phyloP scores from a whole-genome alignment of 1,140 invertebrate species.

The Homarus americanus region DNA sequence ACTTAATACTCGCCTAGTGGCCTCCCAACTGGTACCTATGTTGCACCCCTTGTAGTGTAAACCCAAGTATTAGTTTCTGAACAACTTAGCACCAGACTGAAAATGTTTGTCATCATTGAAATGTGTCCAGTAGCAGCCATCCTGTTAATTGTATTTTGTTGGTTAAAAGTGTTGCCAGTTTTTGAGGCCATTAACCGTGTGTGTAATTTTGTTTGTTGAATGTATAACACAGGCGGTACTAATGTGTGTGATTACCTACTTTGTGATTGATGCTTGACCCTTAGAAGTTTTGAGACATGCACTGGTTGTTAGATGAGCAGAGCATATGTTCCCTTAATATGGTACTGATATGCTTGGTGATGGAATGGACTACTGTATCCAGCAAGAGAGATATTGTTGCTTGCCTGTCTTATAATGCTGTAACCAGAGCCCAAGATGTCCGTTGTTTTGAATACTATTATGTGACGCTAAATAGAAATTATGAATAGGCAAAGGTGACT shows the following conservation, averaged over 20 bases:
- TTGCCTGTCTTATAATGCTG: conserved; percentile 53
- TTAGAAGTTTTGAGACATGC: conserved; percentile 31
- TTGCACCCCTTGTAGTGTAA: too few species aligned
- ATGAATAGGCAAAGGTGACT: neutral
- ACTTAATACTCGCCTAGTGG: too few species aligned
- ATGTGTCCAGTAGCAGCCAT: too few species aligned
- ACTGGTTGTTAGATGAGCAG: conserved; percentile 39
- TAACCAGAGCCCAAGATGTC: conserved; percentile 68
- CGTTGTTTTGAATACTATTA: conserved; percentile 44
- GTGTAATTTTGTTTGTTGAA: neutral
- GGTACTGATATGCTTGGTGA: conserved; percentile 57
- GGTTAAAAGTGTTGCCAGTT: neutral
- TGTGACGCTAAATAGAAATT: neutral
- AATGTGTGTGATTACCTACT: neutral
- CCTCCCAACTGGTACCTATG: neutral
- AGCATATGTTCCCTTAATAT: conserved; percentile 41
- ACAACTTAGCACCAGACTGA: too few species aligned
- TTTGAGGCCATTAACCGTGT: neutral
- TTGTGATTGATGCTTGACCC: conserved; percentile 28
- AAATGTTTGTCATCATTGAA: too few species aligned
- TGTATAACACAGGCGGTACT: neutral
- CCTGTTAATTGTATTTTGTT: neutral
- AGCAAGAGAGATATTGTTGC: conserved; percentile 39
- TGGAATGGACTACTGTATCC: conserved; percentile 60
- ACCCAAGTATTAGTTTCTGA: too few species aligned